Conservation (phyloP, 2,888 invertebrate species). For the Nebria brevicollis region DNA sequence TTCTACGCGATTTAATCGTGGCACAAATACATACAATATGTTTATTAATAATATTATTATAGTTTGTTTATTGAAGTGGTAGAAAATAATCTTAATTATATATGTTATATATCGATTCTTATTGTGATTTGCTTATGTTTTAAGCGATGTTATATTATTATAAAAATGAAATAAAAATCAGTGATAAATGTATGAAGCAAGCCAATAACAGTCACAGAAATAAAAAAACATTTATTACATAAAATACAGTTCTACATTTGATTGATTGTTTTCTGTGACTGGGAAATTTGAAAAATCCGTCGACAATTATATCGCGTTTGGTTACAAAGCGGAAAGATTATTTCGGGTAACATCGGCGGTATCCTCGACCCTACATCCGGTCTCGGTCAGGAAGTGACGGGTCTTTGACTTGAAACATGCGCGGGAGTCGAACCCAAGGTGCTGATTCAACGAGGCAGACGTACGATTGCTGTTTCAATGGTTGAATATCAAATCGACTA, state of each 20-base stretch:
- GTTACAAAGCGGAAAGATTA: not conserved
- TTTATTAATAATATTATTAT: conserved; percentile 4
- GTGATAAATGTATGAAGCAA: not conserved
- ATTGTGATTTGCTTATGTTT: conserved; percentile 34
- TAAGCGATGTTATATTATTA: conserved; percentile 40
- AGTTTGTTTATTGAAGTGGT: not conserved
- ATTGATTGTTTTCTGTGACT: conserved; percentile 5
- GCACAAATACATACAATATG: not conserved
- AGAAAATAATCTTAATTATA: conserved; percentile 16
- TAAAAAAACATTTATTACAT: not conserved
- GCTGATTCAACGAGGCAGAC: not conserved
- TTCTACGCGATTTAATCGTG: too few relatives aligned
- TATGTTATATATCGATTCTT: conserved; percentile 26
- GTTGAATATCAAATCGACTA: too few relatives aligned
- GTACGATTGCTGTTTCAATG: not conserved
- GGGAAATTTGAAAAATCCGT: not conserved
- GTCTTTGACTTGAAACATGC: conserved; percentile 8
- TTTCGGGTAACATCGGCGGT: not conserved
- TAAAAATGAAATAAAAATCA: conserved; percentile 17
- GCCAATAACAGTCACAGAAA: conserved; percentile 20
- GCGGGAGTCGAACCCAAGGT: not conserved
- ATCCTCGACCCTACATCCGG: not conserved
- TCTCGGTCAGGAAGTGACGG: not conserved
- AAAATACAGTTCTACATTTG: not conserved
- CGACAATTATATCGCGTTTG: not conserved